Evolutionary conservation across 2,888 invertebrate species (phyloP).

Genomic region (Fragum sueziense): DNA sequence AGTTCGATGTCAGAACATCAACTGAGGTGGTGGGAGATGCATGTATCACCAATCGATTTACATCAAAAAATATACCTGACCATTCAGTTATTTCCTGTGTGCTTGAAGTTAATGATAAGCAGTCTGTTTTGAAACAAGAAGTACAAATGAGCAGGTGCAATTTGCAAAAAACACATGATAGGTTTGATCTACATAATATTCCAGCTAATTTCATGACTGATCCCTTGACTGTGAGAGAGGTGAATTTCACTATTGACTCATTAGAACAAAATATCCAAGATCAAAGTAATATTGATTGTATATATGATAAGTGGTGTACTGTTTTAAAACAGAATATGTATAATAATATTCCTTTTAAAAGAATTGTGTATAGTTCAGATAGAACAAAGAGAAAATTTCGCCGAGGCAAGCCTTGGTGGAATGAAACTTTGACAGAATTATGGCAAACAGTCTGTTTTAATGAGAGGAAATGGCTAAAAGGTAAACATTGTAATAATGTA

Average conservation of each 20-base stretch:
- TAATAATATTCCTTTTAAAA: background rate
- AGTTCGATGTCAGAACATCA: conserved; percentile 12
- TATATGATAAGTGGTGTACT: conserved; percentile 32
- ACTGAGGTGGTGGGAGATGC: conserved; percentile 2
- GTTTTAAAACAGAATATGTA: conserved; percentile 29
- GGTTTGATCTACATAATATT: conserved; percentile 25
- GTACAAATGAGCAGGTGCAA: too few species aligned
- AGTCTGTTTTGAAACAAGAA: background rate
- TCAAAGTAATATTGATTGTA: conserved; percentile 30
- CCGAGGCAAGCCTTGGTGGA: conserved; percentile 35
- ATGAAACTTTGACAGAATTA: conserved; percentile 18
- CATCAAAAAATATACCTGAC: too few species aligned
- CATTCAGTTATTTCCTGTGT: background rate
- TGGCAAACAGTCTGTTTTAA: conserved; percentile 21
- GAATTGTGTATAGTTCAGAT: background rate
- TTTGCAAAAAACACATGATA: too few species aligned
- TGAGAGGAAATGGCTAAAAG: conserved; percentile 19
- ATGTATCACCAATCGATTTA: background rate
- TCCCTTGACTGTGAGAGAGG: background rate
- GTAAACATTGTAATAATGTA: background rate
- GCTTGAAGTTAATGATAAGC: background rate
- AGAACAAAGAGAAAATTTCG: conserved; percentile 21
- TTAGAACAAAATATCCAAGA: conserved; percentile 28
- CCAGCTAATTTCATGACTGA: conserved; percentile 13
- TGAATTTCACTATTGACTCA: conserved; percentile 22